These are phyloP conservation scores for Sterna hirundo DNA, from an alignment of 2,113 vertebrate species.

Conservation along the genomic window DNA sequence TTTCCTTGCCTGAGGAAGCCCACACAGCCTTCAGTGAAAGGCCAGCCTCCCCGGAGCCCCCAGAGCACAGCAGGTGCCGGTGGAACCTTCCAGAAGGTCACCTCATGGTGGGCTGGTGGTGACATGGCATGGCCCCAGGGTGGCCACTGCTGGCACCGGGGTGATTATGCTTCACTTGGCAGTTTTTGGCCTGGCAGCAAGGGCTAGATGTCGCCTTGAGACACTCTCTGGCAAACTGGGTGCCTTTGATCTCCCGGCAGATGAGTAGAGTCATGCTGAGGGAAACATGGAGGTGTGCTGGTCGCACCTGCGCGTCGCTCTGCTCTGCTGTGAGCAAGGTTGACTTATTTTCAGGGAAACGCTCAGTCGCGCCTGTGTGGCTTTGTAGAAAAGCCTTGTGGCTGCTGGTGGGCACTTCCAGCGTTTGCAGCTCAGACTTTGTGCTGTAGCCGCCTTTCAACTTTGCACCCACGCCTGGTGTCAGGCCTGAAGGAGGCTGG, in stretches of 20 bases:
- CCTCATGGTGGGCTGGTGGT: neutral
- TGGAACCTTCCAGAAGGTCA: fast-evolving
- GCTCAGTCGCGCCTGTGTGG: fast-evolving
- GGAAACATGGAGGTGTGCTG: neutral
- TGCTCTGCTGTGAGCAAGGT: neutral
- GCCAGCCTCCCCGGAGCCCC: neutral
- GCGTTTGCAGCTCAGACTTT: fast-evolving
- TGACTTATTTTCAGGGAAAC: neutral
- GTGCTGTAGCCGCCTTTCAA: fast-evolving
- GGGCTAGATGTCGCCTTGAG: neutral
- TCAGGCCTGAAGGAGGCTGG: neutral
- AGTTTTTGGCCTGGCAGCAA: neutral
- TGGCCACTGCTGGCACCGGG: neutral
- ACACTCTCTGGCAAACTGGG: neutral
- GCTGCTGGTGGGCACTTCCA: neutral
- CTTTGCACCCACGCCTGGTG: too few relatives aligned
- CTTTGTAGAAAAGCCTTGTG: neutral
- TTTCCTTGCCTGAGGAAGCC: neutral
- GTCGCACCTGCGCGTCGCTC: neutral
- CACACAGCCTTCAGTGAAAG: neutral
- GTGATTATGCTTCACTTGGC: neutral
- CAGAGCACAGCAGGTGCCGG: too few relatives aligned
- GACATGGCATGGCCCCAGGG: neutral
- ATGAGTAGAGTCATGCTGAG: neutral
- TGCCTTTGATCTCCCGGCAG: neutral